Conservation (phyloP, 2,888 invertebrate genomes). For the Piscicola geometra region DNA sequence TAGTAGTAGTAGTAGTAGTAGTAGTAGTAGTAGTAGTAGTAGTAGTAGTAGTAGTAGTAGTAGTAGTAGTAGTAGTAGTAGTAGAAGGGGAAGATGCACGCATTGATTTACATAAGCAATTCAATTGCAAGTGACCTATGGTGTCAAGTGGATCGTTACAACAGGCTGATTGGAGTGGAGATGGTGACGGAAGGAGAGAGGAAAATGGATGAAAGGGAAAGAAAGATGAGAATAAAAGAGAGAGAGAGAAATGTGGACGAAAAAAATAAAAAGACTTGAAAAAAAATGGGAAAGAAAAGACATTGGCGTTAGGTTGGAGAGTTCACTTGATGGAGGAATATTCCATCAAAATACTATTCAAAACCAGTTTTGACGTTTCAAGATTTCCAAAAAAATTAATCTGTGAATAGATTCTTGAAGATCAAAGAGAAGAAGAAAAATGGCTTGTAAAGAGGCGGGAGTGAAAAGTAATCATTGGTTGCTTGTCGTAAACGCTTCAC, state of each 20-base stretch:
- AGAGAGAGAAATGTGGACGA: background rate
- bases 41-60: conserved; percentile 28
- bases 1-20: conserved; percentile 37
- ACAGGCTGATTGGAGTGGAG: conserved; percentile 23
- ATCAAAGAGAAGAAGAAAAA: too few species aligned
- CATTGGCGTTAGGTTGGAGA: too few species aligned
- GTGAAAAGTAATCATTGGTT: too few species aligned
- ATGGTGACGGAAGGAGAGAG: background rate
- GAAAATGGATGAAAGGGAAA: background rate
- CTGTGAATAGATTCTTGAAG: too few species aligned
- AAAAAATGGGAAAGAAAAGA: too few species aligned
- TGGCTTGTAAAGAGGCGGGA: too few species aligned
- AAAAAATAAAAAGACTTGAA: background rate
- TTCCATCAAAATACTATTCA: too few species aligned
- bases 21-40: conserved; percentile 31
- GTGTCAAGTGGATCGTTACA: conserved; percentile 37
- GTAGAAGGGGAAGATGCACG: background rate
- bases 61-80: conserved; percentile 24
- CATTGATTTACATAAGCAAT: conserved; percentile 37
- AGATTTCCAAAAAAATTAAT: too few species aligned
- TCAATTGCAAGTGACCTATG: conserved; percentile 34
- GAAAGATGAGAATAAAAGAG: background rate
- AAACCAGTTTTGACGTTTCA: too few species aligned
- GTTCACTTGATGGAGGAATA: too few species aligned
- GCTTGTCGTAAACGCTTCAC: background rate